Evolutionary conservation across 1,140 invertebrate genomes (phyloP).

Genomic region (Vollenhovia emeryi): DNA sequence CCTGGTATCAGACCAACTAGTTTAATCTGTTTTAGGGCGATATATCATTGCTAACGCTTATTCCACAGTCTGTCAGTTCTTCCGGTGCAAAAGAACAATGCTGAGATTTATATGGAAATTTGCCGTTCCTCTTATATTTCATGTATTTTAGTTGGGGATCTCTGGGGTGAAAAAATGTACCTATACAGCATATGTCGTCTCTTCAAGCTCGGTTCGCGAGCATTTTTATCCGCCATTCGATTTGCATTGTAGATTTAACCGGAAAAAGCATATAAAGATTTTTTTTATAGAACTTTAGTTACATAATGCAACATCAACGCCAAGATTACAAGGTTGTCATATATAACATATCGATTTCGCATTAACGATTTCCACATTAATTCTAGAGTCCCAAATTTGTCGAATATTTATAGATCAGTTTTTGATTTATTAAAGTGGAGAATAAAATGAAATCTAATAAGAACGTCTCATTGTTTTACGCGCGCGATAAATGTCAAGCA

Average conservation of each 20-base stretch:
- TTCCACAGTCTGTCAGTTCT: conserved; percentile 59
- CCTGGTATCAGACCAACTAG: conserved; percentile 48
- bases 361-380: conserved; percentile 3
- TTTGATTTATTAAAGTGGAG: neutral
- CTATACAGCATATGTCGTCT: conserved; percentile 73
- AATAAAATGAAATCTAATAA: neutral
- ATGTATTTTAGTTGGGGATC: conserved; percentile 75
- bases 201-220: conserved; percentile 72
- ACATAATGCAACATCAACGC: conserved; percentile 60
- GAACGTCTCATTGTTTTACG: conserved; percentile 42
- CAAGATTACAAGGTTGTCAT: conserved; percentile 1
- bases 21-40: conserved; percentile 60
- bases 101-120: conserved; percentile 77
- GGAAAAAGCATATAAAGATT: conserved; percentile 71
- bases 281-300: conserved; percentile 69
- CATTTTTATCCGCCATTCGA: conserved; percentile 72
- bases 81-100: conserved; percentile 63
- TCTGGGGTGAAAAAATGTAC: conserved; percentile 64
- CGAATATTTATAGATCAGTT: conserved; percentile 1
- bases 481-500: conserved; percentile 50
- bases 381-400: neutral
- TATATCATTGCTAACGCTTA: conserved; percentile 60
- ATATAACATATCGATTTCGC: neutral
- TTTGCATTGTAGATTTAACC: conserved; percentile 81
- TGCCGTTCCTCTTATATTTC: conserved; percentile 70